These are phyloP conservation scores for Branchipolynoe longqiensis DNA, from an alignment of 2,888 invertebrate species.

Conservation along the genomic window DNA sequence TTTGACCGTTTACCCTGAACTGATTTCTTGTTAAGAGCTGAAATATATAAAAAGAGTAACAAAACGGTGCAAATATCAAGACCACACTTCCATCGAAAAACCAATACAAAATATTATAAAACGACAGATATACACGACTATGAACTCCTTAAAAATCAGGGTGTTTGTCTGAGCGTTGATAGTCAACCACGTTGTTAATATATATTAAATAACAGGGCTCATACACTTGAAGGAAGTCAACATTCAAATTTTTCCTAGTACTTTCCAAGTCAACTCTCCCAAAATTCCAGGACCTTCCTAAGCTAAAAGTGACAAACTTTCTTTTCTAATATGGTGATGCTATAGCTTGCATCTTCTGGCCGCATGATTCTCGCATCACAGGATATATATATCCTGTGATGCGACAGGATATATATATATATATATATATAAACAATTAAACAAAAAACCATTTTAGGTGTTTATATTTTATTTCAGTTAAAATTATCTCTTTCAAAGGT, in stretches of 20 bases:
- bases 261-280: too few relatives aligned
- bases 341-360: too few relatives aligned
- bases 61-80: not conserved
- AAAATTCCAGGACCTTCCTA: too few relatives aligned
- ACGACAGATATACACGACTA: not conserved
- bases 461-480: too few relatives aligned
- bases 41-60: not conserved
- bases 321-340: too few relatives aligned
- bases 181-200: not conserved
- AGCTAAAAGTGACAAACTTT: too few relatives aligned
- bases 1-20: conserved; percentile 5
- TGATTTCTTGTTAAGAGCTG: not conserved
- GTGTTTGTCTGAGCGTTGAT: not conserved
- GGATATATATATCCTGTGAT: not conserved
- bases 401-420: not conserved
- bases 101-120: not conserved
- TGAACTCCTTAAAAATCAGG: not conserved
- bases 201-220: too few relatives aligned
- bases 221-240: too few relatives aligned
- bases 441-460: not conserved
- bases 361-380: too few relatives aligned
- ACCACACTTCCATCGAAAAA: not conserved
- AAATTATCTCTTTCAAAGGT: too few relatives aligned
- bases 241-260: too few relatives aligned
- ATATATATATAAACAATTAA: too few relatives aligned